Evolutionary conservation across 2,113 vertebrate species (phyloP).

Genomic region (Dromiciops gliroides): DNA sequence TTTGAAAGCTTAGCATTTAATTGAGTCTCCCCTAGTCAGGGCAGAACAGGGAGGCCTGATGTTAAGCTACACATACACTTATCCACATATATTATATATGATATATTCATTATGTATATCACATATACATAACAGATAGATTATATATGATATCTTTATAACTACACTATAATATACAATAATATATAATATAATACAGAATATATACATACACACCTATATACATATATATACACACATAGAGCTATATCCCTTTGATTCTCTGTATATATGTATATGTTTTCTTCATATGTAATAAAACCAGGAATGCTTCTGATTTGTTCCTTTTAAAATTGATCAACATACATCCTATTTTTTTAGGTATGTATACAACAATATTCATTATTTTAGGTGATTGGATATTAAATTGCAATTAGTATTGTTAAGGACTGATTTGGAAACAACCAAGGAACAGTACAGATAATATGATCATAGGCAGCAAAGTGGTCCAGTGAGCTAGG

Average conservation of each 20-base stretch:
- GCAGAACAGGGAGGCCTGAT: not conserved
- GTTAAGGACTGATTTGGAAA: constrained; percentile 74
- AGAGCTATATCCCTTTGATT: no score
- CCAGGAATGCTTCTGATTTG: constrained; percentile 65
- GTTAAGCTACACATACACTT: not conserved
- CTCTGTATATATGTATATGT: not conserved
- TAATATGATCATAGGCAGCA: not conserved
- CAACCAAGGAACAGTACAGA: constrained; percentile 63
- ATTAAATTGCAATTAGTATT: constrained; percentile 77
- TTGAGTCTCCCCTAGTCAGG: not conserved
- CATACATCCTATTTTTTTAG: constrained; percentile 78
- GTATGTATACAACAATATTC: constrained; percentile 71
- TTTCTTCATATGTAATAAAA: constrained; percentile 71
- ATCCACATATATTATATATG: not conserved
- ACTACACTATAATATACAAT: no score
- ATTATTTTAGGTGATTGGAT: constrained; percentile 74
- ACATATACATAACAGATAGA: not conserved
- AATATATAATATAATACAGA: no score
- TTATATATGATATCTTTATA: not conserved
- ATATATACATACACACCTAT: no score
- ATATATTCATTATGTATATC: no score
- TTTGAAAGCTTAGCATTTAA: not conserved
- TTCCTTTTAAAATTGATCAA: constrained; percentile 75
- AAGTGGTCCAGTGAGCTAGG: not conserved
- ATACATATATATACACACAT: no score